Conservation (phyloP, 2,113 vertebrate genomes). For the Leuciscus idus region DNA sequence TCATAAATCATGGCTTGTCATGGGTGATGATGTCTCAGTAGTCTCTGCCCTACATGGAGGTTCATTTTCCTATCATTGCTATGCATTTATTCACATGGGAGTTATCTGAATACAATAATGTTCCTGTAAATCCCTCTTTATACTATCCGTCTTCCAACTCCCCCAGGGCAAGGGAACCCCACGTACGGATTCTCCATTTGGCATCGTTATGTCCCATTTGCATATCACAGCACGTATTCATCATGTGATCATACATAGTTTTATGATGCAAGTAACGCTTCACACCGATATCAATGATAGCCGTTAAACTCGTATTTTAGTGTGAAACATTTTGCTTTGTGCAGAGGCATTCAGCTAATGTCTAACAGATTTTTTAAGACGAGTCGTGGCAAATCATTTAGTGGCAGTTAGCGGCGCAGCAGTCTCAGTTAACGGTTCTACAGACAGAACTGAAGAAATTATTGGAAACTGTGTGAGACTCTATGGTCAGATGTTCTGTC, state of each 20-base stretch:
- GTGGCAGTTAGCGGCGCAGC: not conserved
- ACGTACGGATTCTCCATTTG: constrained; percentile 13
- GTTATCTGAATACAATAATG: constrained; percentile 33
- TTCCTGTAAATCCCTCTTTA: constrained; percentile 37
- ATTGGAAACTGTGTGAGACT: not conserved
- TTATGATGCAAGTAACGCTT: constrained; percentile 14
- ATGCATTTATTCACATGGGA: constrained; percentile 48
- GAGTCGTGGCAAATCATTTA: not conserved
- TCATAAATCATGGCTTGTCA: constrained; percentile 48
- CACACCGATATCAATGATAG: not conserved
- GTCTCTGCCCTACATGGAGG: constrained; percentile 29
- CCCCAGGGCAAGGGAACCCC: constrained; percentile 9
- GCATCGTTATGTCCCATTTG: constrained; percentile 44
- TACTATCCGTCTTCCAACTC: constrained; percentile 17
- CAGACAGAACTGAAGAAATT: not conserved
- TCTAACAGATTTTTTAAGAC: not conserved
- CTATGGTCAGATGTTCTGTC: not conserved
- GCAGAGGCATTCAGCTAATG: not conserved
- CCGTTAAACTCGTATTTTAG: constrained; percentile 8
- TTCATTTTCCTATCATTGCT: constrained; percentile 50
- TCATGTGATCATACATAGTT: constrained; percentile 16
- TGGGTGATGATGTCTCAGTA: constrained; percentile 29
- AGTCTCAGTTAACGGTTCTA: not conserved
- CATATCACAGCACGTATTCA: constrained; percentile 29
- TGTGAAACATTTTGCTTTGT: constrained; percentile 14